Evolutionary conservation across 1,140 invertebrate genomes (phyloP).

Genomic region (Brachionus paranguensis): DNA sequence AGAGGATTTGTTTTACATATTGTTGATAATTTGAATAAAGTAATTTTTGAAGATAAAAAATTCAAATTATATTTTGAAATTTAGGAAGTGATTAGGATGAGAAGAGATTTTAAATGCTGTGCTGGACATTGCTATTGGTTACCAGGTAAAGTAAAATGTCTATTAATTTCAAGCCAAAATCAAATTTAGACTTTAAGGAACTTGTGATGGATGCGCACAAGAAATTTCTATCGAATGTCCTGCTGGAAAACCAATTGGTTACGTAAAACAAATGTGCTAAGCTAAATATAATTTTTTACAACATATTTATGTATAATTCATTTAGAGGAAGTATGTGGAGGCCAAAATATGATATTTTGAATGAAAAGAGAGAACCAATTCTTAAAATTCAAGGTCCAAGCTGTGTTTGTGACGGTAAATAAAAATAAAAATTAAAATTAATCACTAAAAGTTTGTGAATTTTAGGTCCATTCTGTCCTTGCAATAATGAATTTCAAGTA

Average conservation of each 20-base stretch:
- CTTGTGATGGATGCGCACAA: slow-evolving; percentile 36
- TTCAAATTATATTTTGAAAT: not conserved
- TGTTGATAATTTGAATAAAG: slow-evolving; percentile 15
- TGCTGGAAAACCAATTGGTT: slow-evolving; percentile 36
- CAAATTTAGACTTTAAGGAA: not conserved
- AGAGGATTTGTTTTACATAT: slow-evolving; percentile 62
- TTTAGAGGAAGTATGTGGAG: slow-evolving; percentile 32
- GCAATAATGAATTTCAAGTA: slow-evolving; percentile 35
- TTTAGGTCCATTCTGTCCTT: slow-evolving; percentile 12
- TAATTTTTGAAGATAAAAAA: not conserved
- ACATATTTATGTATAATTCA: not conserved
- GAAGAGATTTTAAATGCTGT: slow-evolving; percentile 49
- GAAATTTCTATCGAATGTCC: slow-evolving; percentile 41
- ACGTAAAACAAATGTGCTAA: slow-evolving; percentile 40
- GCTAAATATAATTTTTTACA: not conserved
- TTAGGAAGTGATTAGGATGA: slow-evolving; percentile 47
- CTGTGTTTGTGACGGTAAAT: slow-evolving; percentile 19
- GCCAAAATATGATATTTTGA: slow-evolving; percentile 2
- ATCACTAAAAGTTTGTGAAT: not conserved
- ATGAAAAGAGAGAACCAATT: not conserved
- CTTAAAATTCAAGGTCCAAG: slow-evolving; percentile 13
- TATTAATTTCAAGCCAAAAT: not conserved
- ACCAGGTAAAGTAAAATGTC: not conserved
- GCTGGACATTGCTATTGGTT: slow-evolving; percentile 37
- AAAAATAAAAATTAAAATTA: no score